Base-by-base conservation (phyloP, 2,888 invertebrate genomes). In the Dilophus febrilis region DNA sequence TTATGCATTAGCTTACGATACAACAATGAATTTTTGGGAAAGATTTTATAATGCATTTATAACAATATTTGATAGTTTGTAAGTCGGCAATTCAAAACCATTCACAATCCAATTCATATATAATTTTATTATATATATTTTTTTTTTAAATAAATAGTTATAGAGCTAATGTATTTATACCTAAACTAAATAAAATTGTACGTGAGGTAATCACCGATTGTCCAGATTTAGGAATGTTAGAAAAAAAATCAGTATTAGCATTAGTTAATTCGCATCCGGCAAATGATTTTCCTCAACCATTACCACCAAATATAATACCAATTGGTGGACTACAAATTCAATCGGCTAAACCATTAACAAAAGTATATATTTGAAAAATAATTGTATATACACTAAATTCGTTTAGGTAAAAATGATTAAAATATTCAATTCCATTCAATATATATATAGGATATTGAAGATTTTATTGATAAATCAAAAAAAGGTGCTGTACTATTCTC, bases 301-400 rank as follows among this genome's bases (percentile, higher is more conserved):
- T 57, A n/a, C 57, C 57, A 4, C 57, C 57, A 6, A 57, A 57
- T 46, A 47, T 61, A 0, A 51, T 62, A 12, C 54, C 57, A 47
- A 50, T 62, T 3, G 61, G 55, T 7, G 62, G 62, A 1, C 40
- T 61, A 34, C 62, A 62, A 32, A 54, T 61, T 19, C 22, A 40
- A 8, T 48, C 54, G 5, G 42, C 53, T 4, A 42, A 49, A 12
- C 47, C 51, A 4, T 34, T 61, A 36, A 51, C 57, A 0, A 27
- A 41, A 1, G 49, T 47, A 35, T 40, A 17, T 12, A 27, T 13
- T 14, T n/a, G 18, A 2, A 34, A 18, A 18, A 14, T 12, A 37
- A 14, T 8, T n/a, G 11, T 17, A 5, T 12, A 12, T 26, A 11
- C 8, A 22, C 4, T n/a, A n/a, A n/a, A n/a, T n/a, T n/a, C n/a